phyloP scores from a whole-genome alignment of 2,888 invertebrate species.

The Pristionchus maxplancki region DNA sequence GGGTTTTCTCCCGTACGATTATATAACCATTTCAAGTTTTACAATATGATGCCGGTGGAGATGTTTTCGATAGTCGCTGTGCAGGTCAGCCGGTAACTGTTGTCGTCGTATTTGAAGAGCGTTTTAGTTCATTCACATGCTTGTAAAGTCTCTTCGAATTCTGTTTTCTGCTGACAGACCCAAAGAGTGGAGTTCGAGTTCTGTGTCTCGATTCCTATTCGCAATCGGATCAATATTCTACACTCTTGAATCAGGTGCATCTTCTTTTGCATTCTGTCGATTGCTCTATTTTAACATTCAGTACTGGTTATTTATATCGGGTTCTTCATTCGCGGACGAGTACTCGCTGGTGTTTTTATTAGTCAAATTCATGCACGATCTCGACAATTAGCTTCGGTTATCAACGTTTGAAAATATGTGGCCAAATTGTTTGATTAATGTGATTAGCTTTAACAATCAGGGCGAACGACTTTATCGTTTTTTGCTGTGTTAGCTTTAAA shows the following conservation, averaged over 20 bases:
- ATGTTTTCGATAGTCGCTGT: not conserved
- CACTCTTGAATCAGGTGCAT: not conserved
- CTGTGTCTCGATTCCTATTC: not conserved
- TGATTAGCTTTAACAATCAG: conserved; percentile 15
- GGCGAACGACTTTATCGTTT: conserved; percentile 4
- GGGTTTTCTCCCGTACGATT: not conserved
- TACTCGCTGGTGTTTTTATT: not conserved
- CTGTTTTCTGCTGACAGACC: not conserved
- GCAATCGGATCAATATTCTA: not conserved
- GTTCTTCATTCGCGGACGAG: not conserved
- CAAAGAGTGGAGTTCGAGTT: not conserved
- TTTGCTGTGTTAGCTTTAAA: not conserved
- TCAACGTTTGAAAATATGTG: not conserved
- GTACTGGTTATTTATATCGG: not conserved
- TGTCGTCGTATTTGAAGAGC: not conserved
- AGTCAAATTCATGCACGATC: not conserved
- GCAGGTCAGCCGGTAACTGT: not conserved
- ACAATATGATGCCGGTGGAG: not conserved
- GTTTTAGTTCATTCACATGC: conserved; percentile 14
- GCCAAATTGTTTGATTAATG: not conserved
- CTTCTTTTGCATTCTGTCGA: not conserved
- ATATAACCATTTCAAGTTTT: not conserved
- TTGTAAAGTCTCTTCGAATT: not conserved
- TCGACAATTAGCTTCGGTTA: not conserved
- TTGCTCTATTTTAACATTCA: not conserved